Base-by-base conservation (phyloP, 2,888 invertebrate species). In the Serrognathus titanus region DNA sequence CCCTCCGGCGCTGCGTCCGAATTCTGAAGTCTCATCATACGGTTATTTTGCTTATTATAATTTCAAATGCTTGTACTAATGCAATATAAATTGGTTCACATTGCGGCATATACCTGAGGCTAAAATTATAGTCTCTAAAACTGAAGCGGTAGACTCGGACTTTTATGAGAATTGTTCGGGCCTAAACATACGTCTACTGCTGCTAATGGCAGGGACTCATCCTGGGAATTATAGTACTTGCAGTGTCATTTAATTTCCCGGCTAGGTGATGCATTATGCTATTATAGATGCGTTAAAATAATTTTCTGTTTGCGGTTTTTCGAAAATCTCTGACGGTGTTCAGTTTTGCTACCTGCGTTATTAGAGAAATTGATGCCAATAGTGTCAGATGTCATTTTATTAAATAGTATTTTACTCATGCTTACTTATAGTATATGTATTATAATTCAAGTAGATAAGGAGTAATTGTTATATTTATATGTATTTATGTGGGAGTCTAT, bases 211-310 rank as follows among this genome's bases (percentile, higher is more conserved):
- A 20, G 53, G 51, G 63, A 51, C 43, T 13, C 20, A 51, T 49
- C 47, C 49, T 54, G 55, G 50, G 66, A 62, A 70, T 70, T 70
- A 69, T 68, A 68, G 70, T 67, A 57, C 62, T 68, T 66, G 57
- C 51, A 63, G 64, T 69, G 69, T 69, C 70, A 70, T 69, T 70
- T 70, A 69, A 70, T 68, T 67, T 67, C 12, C 12, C 24, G 24
- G 43, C 20, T 43, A 20, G 43, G n/a, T 9, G 13, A 11, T 9
- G 43, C 20, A 13, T 43, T 40, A 40, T 40, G 13, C 40, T 40
- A 43, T 43, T 43, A 43, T 43, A 16, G 43, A 10, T 16, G 9
- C 43, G 12, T 43, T 43, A 43, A n/a, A 11, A n/a, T 11, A 43
- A n/a, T 43, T 43, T 43, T 43, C 16, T 43, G 13, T 43, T 43